A percentile compares a stretch with the other conserved stretches of the same genome.
phyloP scores from a whole-genome alignment of 2,888 invertebrate species.

The Aethes cnicana region DNA sequence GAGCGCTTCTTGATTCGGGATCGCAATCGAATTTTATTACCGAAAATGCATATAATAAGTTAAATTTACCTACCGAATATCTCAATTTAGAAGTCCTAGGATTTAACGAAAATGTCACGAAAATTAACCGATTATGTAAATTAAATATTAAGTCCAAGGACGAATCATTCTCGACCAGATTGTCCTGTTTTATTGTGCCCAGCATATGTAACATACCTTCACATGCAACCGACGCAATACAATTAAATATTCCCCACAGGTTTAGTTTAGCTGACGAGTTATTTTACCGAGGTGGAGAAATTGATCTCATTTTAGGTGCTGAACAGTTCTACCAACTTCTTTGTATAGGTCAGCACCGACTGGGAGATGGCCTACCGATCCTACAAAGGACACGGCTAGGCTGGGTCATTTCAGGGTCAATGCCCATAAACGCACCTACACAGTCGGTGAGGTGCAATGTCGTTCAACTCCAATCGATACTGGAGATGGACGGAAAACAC shows the following conservation, averaged over 20 bases:
- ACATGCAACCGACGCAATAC: background rate
- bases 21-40: conserved; percentile 12
- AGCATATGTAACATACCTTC: background rate
- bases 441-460: background rate
- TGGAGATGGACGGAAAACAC: background rate
- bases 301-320: conserved; percentile 20
- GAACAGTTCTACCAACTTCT: conserved; percentile 24
- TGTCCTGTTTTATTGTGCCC: conserved; percentile 26
- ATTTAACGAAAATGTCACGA: background rate
- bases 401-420: conserved; percentile 21
- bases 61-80: background rate
- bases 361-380: conserved; percentile 18
- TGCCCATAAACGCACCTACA: background rate
- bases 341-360: conserved; percentile 17
- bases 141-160: conserved; percentile 9
- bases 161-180: background rate
- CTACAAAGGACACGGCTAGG: conserved; percentile 24
- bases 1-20: conserved; percentile 2
- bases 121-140: background rate
- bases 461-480: background rate
- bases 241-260: conserved; percentile 1
- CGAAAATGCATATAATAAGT: background rate
- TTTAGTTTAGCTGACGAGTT: conserved; percentile 13
- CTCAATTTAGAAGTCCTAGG: background rate
- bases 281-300: background rate